phyloP scores from a whole-genome alignment of 1,140 invertebrate species.

The Streblospio benedicti region DNA sequence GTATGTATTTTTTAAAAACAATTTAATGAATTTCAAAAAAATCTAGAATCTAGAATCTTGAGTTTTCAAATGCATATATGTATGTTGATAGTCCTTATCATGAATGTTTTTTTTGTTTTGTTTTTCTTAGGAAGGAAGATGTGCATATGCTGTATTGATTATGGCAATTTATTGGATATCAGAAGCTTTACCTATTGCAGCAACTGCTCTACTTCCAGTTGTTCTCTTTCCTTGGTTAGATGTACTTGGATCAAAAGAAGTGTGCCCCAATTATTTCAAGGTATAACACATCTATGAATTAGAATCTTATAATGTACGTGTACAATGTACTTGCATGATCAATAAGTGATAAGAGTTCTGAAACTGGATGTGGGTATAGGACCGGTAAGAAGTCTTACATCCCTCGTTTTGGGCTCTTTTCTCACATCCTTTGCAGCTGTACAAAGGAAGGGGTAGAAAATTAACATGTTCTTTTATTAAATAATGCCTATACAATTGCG shows the following conservation, averaged over 20 bases:
- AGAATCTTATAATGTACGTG: neutral
- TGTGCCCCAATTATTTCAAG: conserved; percentile 33
- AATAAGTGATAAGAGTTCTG: no score
- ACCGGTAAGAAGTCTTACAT: no score
- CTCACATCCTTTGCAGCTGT: no score
- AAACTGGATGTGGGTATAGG: no score
- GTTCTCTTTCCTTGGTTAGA: conserved; percentile 59
- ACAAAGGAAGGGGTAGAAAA: no score
- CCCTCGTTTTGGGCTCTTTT: no score
- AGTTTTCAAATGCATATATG: neutral
- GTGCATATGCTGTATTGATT: conserved; percentile 64
- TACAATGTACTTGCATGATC: no score
- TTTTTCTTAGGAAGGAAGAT: conserved; percentile 40
- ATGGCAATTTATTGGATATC: conserved; percentile 76
- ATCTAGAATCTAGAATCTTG: neutral
- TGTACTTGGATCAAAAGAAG: conserved; percentile 18
- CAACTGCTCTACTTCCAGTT: conserved; percentile 70
- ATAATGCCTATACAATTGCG: no score
- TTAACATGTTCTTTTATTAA: no score
- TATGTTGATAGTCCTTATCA: neutral
- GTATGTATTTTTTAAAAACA: neutral
- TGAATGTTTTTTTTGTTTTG: neutral
- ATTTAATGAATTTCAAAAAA: neutral
- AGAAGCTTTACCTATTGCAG: conserved; percentile 65
- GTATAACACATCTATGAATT: conserved; percentile 17